Base-by-base conservation (phyloP, 2,113 vertebrate species). In the Pygoscelis adeliae region DNA sequence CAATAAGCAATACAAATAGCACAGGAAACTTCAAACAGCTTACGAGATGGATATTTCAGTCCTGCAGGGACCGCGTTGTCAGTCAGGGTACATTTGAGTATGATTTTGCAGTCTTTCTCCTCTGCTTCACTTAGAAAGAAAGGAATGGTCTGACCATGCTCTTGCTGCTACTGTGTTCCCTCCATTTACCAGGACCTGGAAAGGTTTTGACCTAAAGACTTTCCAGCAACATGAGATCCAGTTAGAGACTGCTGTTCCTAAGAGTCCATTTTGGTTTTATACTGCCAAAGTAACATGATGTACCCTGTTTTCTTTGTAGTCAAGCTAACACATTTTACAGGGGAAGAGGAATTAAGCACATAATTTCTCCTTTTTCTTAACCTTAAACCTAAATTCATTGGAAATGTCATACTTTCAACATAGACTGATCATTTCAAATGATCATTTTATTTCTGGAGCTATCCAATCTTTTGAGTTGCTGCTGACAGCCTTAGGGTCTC, bases 51-150 rank as follows among this genome's bases (percentile, higher is more conserved):
- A 13, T 70, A 40, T 88, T 83, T 88, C 42, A n/a, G 15, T 74
- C 15, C n/a, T 90, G 9, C 7, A 13, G 23, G 52, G n/a, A 38
- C 17, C 26, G 15, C 0, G 0, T 34, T 86, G 8, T 66, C 27
- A 74, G 15, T 63, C 26, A 74, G 13, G 4, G 3, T 55, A 29
- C 1, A 0, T 59, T 14, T 83, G 20, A 82, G 9, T 42, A 44
- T 13, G 40, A 44, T 71, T 82, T 95, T 59, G 20, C 26, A 59
- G 36, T 61, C 44, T 46, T n/a, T 26, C 5, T 2, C 2, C 16
- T 53, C 44, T 87, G 5, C 32, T 63, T 93, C 29, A 34, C 16
- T 70, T 50, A 17, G 29, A 71, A 77, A 70, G 15, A 30, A n/a
- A 59, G 10, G 5, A 46, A n/a, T 53, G 5, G 4, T 53, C 32